phyloP scores from a whole-genome alignment of 2,888 invertebrate genomes.

The Troides aeacus region DNA sequence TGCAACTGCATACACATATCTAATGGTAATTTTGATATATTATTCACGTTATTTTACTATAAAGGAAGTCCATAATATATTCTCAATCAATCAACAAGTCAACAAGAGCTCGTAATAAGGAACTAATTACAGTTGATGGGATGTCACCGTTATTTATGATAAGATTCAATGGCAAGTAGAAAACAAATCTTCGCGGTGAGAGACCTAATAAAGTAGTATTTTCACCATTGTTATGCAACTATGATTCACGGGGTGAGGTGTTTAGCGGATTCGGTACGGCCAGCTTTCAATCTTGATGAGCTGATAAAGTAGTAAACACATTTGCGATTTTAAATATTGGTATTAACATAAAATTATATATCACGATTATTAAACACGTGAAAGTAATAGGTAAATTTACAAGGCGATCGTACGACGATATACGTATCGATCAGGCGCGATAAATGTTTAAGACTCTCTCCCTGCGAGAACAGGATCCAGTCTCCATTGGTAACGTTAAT shows the following conservation, averaged over 20 bases:
- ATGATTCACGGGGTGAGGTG: constrained; percentile 30
- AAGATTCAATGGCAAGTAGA: constrained; percentile 35
- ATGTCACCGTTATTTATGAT: constrained; percentile 19
- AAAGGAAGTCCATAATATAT: no score
- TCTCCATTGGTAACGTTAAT: no score
- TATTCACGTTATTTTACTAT: neutral
- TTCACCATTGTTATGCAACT: constrained; percentile 43
- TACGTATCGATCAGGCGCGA: no score
- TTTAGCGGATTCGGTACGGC: constrained; percentile 16
- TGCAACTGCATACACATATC: no score
- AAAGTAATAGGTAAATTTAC: no score
- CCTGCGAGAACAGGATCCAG: no score
- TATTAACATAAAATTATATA: neutral
- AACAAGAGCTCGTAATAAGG: neutral
- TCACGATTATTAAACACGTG: no score
- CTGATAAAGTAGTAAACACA: neutral
- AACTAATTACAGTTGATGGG: neutral
- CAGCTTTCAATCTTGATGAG: constrained; percentile 8
- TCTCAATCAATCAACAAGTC: neutral
- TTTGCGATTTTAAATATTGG: neutral
- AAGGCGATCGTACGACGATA: no score
- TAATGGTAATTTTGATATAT: neutral
- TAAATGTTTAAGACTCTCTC: no score
- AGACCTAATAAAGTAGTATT: constrained; percentile 36
- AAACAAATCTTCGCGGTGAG: constrained; percentile 27